Conservation (phyloP, 2,888 invertebrate species). For the Drosophila mulleri region DNA sequence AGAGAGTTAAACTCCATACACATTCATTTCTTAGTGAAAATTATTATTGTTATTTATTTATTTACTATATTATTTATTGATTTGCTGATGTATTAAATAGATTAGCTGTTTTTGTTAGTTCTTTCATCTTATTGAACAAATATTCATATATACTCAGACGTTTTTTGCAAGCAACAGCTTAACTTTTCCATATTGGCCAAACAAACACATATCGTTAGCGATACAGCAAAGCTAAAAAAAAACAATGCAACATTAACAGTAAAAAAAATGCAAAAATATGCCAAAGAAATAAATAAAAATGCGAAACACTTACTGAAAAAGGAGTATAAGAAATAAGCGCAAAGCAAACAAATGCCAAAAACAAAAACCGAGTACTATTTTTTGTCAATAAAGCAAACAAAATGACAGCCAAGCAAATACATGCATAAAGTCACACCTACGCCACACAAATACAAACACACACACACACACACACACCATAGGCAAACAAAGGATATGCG, state of each 20-base stretch:
- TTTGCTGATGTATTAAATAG: too few relatives aligned
- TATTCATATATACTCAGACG: too few relatives aligned
- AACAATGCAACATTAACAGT: constrained; percentile 2
- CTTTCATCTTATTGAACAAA: too few relatives aligned
- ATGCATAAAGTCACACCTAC: constrained; percentile 29
- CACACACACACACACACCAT: constrained; percentile 1
- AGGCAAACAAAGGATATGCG: constrained; percentile 62
- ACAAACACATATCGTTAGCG: constrained; percentile 12
- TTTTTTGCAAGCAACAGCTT: too few relatives aligned
- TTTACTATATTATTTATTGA: too few relatives aligned
- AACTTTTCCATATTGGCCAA: not conserved
- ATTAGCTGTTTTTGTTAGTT: too few relatives aligned
- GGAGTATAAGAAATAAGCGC: constrained; percentile 7
- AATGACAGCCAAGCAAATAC: constrained; percentile 44
- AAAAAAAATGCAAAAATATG: constrained; percentile 36
- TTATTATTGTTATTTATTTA: too few relatives aligned
- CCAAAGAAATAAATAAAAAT: not conserved
- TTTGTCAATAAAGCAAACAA: constrained; percentile 66
- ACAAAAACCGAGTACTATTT: constrained; percentile 22
- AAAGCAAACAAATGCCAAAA: constrained; percentile 36
- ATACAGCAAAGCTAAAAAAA: not conserved
- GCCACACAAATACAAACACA: constrained; percentile 8
- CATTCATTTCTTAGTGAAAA: not conserved
- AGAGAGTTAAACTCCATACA: too few relatives aligned
- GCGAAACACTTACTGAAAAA: constrained; percentile 10